Evolutionary conservation across 2,797 vertebrate species (phyloP).

Genomic region (Hydrocynus forskahlii): DNA sequence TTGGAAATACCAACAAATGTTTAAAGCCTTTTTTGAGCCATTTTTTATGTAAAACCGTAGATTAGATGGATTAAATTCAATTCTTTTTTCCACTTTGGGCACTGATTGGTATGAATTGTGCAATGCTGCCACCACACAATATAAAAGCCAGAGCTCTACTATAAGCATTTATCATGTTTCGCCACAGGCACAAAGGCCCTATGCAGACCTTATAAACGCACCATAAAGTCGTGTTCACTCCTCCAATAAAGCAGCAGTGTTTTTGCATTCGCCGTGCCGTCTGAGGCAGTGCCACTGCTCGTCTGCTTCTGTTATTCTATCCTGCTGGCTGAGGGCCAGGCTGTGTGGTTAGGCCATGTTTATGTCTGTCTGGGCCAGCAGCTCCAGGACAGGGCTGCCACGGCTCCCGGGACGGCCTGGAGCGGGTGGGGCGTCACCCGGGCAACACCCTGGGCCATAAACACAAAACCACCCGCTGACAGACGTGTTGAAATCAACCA

Average conservation of each 20-base stretch:
- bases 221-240: not conserved
- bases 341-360: conserved; percentile 78
- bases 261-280: conserved; percentile 26
- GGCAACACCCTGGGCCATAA: conserved; percentile 46
- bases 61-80: not conserved
- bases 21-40: too few relatives aligned
- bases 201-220: conserved; percentile 2
- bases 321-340: conserved; percentile 68
- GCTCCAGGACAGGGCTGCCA: conserved; percentile 47
- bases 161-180: not conserved
- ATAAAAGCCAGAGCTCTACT: not conserved
- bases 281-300: conserved; percentile 38
- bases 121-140: not conserved
- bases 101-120: not conserved
- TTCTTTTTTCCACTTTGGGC: not conserved
- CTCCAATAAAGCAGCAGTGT: conserved; percentile 29
- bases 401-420: conserved; percentile 41
- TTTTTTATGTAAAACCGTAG: not conserved
- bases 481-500: conserved; percentile 53
- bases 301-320: conserved; percentile 52
- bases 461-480: conserved; percentile 49
- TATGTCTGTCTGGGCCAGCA: conserved; percentile 80
- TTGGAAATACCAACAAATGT: too few relatives aligned
- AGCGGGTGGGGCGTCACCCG: conserved; percentile 19
- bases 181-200: not conserved